Evolutionary conservation across 2,797 vertebrate species (phyloP).

Genomic region (Sardinella longiceps): DNA sequence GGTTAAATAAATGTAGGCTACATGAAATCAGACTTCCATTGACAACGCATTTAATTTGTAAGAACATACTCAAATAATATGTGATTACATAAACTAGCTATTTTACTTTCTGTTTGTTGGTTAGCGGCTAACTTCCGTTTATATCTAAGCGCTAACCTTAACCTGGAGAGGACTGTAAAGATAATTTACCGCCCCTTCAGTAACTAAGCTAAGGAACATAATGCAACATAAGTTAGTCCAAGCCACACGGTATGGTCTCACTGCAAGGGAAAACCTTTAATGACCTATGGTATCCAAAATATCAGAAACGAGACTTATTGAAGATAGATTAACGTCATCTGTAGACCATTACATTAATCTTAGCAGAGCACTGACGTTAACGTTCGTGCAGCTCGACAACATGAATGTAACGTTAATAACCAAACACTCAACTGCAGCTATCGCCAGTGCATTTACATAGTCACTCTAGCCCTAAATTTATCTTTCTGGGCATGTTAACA

Average conservation of each 20-base stretch:
- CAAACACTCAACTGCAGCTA: neutral
- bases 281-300: neutral
- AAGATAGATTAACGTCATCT: neutral
- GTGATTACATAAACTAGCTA: neutral
- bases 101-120: neutral
- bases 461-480: neutral
- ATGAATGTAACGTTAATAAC: neutral
- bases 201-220: neutral
- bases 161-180: neutral
- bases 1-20: too few relatives aligned
- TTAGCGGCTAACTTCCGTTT: neutral
- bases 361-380: neutral
- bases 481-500: neutral
- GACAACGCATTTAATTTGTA: too few relatives aligned
- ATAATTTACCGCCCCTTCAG: neutral
- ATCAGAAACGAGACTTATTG: neutral
- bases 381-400: neutral
- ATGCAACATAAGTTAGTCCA: neutral
- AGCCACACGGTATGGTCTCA: neutral
- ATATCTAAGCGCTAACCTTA: neutral
- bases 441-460: neutral
- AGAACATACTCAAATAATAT: too few relatives aligned
- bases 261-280: too few relatives aligned
- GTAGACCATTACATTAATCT: neutral
- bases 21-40: too few relatives aligned